Conservation (phyloP, 1,140 invertebrate genomes). For the Reticulitermes speratus region DNA sequence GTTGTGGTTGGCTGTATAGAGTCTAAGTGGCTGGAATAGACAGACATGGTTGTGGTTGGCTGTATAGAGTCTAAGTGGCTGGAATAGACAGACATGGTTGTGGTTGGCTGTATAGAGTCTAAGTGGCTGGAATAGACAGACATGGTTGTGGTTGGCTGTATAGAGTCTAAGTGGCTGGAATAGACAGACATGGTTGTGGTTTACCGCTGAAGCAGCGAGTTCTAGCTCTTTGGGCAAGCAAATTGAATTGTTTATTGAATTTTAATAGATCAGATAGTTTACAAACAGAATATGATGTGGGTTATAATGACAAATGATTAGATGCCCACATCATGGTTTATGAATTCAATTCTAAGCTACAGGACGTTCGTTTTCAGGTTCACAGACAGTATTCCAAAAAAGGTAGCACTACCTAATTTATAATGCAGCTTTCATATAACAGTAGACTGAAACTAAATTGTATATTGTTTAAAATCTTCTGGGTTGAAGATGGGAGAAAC, state of each 20-base stretch:
- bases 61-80: too few species aligned
- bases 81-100: too few species aligned
- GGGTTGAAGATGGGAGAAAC: too few species aligned
- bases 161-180: too few species aligned
- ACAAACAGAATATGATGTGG: background rate
- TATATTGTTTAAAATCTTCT: too few species aligned
- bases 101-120: too few species aligned
- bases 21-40: too few species aligned
- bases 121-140: too few species aligned
- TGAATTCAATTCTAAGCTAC: background rate
- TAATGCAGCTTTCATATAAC: background rate
- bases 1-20: too few species aligned
- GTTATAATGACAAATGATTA: background rate
- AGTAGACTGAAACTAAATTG: background rate
- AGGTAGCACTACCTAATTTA: background rate
- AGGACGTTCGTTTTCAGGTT: background rate
- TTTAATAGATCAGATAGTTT: slow-evolving; percentile 9
- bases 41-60: too few species aligned
- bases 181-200: background rate
- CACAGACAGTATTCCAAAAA: background rate
- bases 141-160: background rate
- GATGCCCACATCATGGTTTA: background rate
- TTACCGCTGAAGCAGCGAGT: background rate
- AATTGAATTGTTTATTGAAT: slow-evolving; percentile 13
- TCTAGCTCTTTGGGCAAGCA: background rate